Base-by-base conservation (phyloP, 2,113 vertebrate genomes). In the Phrynosoma platyrhinos region DNA sequence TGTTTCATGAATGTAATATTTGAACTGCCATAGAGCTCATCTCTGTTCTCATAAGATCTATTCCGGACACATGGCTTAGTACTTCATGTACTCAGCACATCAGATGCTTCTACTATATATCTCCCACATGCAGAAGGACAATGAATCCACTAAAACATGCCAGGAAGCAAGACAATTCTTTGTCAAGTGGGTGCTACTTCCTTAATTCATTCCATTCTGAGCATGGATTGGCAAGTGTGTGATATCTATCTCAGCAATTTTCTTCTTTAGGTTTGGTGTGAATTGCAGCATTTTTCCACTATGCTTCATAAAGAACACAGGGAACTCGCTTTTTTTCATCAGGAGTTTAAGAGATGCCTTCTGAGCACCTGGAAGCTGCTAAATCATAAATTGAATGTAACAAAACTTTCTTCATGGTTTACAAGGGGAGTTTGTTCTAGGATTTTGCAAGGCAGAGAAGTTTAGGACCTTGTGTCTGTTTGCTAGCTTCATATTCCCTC, bases 101-200 rank as follows among this genome's bases (percentile, higher is more conserved):
- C 42, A 7, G 30, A 5, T 83, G 64, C 10, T 88, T 90, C 83
- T 79, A 13, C 81, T 55, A 81, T 32, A 58, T n/a, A 86, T 90
- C 62, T 77, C 84, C 84, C 74, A 79, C 66, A 10, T 79, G 32
- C 4, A n/a, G 21, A 75, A 68, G 90, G 55, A 55, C 52, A 77
- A 78, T 79, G 87, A 1, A 86, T 36, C 84, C 18, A 75, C 42
- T 85, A 72, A 81, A 58, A 30, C 71, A 69, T 4, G 1, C 27
- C 86, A 86, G 47, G 58, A 69, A 86, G 77, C n/a, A 52, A 80
- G 53, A 9, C 89, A 53, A 72, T 25, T 88, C 69, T 42, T 76
- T 85, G 27, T 47, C 42, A 66, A 89, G 83, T 81, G 83, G 78
- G 78, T 66, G 58, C 66, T 62, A 69, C 21, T 83, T 83, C 14